A percentile compares a stretch with the other conserved stretches of the same genome.
phyloP scores from a whole-genome alignment of 2,797 vertebrate genomes.

The Pangasius macronema region DNA sequence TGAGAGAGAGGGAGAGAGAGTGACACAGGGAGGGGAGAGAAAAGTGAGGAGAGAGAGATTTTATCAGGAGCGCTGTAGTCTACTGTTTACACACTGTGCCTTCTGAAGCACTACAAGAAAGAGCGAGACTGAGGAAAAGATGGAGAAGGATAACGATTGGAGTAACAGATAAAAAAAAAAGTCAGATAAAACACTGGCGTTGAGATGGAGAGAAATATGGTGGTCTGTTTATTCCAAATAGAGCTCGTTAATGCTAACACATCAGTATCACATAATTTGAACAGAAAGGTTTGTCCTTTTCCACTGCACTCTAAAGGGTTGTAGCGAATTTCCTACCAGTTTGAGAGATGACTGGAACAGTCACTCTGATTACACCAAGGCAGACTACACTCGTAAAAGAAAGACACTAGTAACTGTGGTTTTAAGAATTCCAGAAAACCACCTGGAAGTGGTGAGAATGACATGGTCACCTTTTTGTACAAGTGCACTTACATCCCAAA shows the following conservation, averaged over 20 bases:
- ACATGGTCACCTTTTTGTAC: background rate
- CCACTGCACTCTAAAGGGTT: background rate
- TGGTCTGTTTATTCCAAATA: slow-evolving; percentile 5
- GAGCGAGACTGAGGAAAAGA: slow-evolving; percentile 26
- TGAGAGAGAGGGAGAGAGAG: slow-evolving; percentile 45
- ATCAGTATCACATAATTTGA: background rate
- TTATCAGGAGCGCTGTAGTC: slow-evolving; percentile 36
- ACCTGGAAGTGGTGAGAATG: background rate
- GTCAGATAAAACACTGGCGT: background rate
- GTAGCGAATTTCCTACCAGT: background rate
- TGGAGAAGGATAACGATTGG: slow-evolving; percentile 21
- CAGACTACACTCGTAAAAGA: background rate
- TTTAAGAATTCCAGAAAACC: background rate
- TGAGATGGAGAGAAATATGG: background rate
- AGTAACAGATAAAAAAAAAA: slow-evolving; percentile 11
- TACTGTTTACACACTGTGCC: slow-evolving; percentile 41
- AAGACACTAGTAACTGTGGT: background rate
- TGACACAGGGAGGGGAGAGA: slow-evolving; percentile 6
- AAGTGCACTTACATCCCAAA: background rate
- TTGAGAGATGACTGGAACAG: background rate
- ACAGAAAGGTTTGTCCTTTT: background rate
- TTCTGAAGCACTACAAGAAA: slow-evolving; percentile 27
- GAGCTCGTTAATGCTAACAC: background rate
- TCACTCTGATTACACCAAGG: background rate
- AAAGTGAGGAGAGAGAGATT: slow-evolving; percentile 36